Evolutionary conservation across 2,888 invertebrate genomes (phyloP).

Genomic region (Stictocephala bisonia): DNA sequence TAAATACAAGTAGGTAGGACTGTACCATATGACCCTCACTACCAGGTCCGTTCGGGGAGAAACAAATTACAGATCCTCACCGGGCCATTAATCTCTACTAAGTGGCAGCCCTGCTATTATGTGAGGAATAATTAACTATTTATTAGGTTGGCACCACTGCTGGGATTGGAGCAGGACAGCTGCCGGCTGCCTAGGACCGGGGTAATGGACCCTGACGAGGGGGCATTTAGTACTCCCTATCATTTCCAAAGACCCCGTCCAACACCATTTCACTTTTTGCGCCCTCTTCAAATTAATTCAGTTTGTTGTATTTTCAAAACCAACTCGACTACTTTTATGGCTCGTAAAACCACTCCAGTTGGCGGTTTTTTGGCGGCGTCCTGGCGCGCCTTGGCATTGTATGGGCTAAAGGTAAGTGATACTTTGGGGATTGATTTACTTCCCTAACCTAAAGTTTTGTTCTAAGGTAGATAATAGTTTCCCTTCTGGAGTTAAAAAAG

Average conservation of each 20-base stretch:
- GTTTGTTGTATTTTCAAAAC: slow-evolving; percentile 41
- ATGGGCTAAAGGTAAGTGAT: too few species aligned
- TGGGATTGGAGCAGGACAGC: slow-evolving; percentile 17
- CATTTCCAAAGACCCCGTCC: background rate
- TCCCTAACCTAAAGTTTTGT: too few species aligned
- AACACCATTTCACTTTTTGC: slow-evolving; percentile 19
- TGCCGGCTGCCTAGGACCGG: slow-evolving; percentile 8
- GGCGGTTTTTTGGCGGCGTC: slow-evolving; percentile 23
- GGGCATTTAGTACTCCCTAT: slow-evolving; percentile 34
- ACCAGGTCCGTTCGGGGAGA: slow-evolving; percentile 15
- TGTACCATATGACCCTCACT: too few species aligned
- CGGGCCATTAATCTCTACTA: slow-evolving; percentile 32
- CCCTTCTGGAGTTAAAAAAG: too few species aligned
- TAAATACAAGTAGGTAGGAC: too few species aligned
- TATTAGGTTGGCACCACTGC: slow-evolving; percentile 39
- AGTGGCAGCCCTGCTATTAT: slow-evolving; percentile 43
- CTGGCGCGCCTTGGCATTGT: slow-evolving; percentile 16
- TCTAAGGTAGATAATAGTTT: too few species aligned
- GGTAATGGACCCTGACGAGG: slow-evolving; percentile 37
- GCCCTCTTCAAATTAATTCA: slow-evolving; percentile 34
- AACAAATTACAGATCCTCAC: slow-evolving; percentile 36
- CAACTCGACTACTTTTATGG: slow-evolving; percentile 41
- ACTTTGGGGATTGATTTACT: too few species aligned
- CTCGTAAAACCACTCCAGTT: slow-evolving; percentile 20
- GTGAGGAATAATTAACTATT: slow-evolving; percentile 42